Evolutionary conservation across 2,888 invertebrate genomes (phyloP).

Genomic region (Papilio gigon): DNA sequence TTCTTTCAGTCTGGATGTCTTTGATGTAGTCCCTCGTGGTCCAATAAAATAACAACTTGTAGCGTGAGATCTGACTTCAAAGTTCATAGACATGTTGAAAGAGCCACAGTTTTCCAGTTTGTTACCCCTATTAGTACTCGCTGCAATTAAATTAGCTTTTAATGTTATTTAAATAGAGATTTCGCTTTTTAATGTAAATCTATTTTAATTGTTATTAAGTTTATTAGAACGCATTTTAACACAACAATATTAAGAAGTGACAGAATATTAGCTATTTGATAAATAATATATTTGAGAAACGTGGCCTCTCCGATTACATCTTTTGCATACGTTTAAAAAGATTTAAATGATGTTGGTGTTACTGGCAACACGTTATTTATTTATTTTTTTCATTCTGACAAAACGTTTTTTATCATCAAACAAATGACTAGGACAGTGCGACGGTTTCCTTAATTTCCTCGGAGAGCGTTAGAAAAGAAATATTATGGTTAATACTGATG

Average conservation of each 20-base stretch:
- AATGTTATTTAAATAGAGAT: background rate
- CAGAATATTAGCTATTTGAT: no score
- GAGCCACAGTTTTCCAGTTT: background rate
- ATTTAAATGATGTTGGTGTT: no score
- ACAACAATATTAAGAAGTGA: no score
- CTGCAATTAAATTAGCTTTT: background rate
- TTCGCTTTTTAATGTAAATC: background rate
- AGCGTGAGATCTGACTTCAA: background rate
- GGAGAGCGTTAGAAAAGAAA: background rate
- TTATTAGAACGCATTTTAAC: no score
- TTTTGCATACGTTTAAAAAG: no score
- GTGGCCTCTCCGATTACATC: no score
- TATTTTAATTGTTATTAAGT: no score
- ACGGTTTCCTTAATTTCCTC: conserved; percentile 23
- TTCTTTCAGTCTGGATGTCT: background rate
- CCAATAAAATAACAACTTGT: background rate
- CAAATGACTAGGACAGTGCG: conserved; percentile 6
- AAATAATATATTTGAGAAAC: no score
- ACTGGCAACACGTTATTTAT: no score
- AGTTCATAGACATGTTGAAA: background rate
- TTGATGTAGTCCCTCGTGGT: background rate
- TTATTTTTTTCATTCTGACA: background rate
- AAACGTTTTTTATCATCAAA: background rate
- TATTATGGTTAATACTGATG: conserved; percentile 27
- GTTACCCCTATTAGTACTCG: background rate